Percentiles rank a stretch among this genome's conserved stretches.
These are phyloP conservation scores for Chymomyza fuscimana DNA, from an alignment of 2,888 invertebrate species.

Conservation along the genomic window DNA sequence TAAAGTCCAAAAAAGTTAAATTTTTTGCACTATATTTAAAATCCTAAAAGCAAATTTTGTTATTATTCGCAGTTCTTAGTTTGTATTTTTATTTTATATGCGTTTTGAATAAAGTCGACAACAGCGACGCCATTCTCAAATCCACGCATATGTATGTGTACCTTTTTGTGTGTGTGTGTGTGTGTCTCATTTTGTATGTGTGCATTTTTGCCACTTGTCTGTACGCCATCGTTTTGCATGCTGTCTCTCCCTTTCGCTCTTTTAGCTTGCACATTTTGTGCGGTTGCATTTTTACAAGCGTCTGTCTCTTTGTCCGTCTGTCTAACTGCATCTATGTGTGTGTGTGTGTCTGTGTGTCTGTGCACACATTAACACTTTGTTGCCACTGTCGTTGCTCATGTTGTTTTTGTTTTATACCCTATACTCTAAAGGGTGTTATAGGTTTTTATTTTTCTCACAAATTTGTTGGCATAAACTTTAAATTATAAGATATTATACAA, in stretches of 20 bases:
- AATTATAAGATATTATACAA: too few species aligned
- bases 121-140: slow-evolving; percentile 19
- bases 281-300: slow-evolving; percentile 21
- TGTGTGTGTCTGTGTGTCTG: slow-evolving; percentile 26
- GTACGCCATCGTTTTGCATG: neutral
- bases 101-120: slow-evolving; percentile 10
- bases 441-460: too few species aligned
- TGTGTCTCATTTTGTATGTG: slow-evolving; percentile 49
- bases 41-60: neutral
- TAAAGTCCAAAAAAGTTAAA: neutral
- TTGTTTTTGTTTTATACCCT: slow-evolving; percentile 38
- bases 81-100: slow-evolving; percentile 38
- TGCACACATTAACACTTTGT: slow-evolving; percentile 65
- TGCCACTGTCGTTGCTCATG: slow-evolving; percentile 39
- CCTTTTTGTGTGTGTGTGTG: neutral
- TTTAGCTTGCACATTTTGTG: slow-evolving; percentile 33
- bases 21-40: neutral
- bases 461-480: too few species aligned
- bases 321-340: slow-evolving; percentile 20
- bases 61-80: slow-evolving; percentile 9
- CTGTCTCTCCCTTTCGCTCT: neutral
- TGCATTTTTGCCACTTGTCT: neutral
- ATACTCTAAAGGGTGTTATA: too few species aligned
- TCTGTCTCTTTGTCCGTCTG: slow-evolving; percentile 9
- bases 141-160: slow-evolving; percentile 27